Evolutionary conservation across 35 echinoderm and acorn worm genomes (phyloP).

Genomic region (Strongylocentrotus purpuratus): DNA sequence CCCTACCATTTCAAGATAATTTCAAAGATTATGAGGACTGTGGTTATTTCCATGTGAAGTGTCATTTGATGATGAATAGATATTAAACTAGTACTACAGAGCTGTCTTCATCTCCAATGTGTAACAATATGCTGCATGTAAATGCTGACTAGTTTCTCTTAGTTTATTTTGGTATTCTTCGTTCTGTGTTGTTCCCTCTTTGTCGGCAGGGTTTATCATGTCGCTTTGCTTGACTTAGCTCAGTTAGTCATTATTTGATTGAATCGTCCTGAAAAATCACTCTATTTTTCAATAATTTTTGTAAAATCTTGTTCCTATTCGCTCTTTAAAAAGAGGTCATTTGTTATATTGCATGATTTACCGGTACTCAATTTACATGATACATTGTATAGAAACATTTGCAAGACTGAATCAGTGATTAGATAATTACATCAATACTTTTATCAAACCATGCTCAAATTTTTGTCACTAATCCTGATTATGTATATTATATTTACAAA

Average conservation of each 20-base stretch:
- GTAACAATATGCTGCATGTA: background rate
- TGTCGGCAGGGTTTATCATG: background rate
- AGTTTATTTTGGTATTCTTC: background rate
- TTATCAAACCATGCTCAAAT: background rate
- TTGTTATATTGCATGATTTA: background rate
- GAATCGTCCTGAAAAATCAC: background rate
- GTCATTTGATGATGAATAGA: background rate
- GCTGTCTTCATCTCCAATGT: background rate
- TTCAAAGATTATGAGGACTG: background rate
- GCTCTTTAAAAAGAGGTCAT: background rate
- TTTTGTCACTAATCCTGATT: background rate
- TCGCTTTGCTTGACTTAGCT: background rate
- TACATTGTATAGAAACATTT: background rate
- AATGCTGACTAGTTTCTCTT: background rate
- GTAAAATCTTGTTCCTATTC: background rate
- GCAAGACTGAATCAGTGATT: background rate
- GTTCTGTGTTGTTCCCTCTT: background rate
- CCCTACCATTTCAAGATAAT: too few relatives aligned
- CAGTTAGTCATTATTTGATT: background rate
- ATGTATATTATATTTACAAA: background rate
- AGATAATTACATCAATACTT: background rate
- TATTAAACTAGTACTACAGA: background rate
- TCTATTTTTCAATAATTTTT: background rate
- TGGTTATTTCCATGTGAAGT: background rate
- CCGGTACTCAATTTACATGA: background rate